Conservation (phyloP, 2,113 vertebrate species). For the Tautogolabrus adspersus region DNA sequence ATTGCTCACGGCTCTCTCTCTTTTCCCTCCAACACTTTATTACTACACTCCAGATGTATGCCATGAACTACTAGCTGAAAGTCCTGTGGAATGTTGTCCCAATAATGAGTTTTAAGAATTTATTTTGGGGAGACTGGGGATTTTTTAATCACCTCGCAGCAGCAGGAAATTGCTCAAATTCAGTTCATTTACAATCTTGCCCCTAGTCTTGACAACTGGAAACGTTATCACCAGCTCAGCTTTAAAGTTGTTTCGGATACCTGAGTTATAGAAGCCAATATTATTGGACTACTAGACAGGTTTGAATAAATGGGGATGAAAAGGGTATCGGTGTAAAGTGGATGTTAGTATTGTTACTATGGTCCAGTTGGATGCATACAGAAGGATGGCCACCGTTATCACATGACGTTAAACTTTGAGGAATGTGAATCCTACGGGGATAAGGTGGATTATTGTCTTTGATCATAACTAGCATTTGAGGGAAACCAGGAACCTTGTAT, state of each 20-base stretch:
- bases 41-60: background rate
- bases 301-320: background rate
- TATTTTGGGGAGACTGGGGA: conserved; percentile 48
- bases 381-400: conserved; percentile 55
- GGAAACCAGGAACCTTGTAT: conserved; percentile 51
- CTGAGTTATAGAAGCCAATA: background rate
- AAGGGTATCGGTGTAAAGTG: background rate
- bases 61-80: conserved; percentile 7
- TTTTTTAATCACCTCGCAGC: conserved; percentile 58
- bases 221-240: conserved; percentile 1
- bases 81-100: conserved; percentile 33
- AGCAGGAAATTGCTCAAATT: conserved; percentile 43
- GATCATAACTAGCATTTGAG: conserved; percentile 65
- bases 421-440: conserved; percentile 74
- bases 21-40: too few relatives aligned
- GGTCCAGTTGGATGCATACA: conserved; percentile 21
- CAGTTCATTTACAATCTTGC: conserved; percentile 27
- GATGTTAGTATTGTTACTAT: background rate
- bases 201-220: conserved; percentile 16
- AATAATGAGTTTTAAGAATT: conserved; percentile 51
- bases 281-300: background rate
- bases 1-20: conserved; percentile 54
- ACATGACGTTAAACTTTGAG: conserved; percentile 65
- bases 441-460: conserved; percentile 78
- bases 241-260: conserved; percentile 17